A percentile compares a stretch with the other conserved stretches of the same genome.
phyloP scores from a whole-genome alignment of 2,797 vertebrate genomes.

The Alosa sapidissima region DNA sequence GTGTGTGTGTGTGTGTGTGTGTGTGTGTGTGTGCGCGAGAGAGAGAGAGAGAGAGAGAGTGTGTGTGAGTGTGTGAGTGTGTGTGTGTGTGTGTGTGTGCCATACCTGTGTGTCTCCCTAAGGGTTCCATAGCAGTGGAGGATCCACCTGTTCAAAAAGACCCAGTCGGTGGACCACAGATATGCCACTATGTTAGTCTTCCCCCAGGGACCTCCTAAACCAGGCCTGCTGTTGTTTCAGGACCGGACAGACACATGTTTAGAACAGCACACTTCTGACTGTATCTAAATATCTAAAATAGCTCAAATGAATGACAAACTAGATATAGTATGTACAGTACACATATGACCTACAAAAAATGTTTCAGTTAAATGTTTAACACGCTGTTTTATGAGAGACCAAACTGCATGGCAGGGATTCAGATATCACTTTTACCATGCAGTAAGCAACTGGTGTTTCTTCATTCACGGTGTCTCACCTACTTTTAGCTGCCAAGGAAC shows the following conservation, averaged over 20 bases:
- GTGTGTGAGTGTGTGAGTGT: background rate
- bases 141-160: background rate
- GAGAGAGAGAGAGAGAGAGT: no score
- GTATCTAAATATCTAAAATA: background rate
- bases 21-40: background rate
- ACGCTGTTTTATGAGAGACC: background rate
- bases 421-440: background rate
- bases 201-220: background rate
- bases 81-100: background rate
- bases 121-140: background rate
- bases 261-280: background rate
- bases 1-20: background rate
- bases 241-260: no score
- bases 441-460: background rate
- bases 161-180: background rate
- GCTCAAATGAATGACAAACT: no score
- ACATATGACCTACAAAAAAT: no score
- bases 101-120: background rate
- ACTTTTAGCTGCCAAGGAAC: background rate
- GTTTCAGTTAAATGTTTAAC: background rate
- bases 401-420: background rate
- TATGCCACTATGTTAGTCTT: background rate
- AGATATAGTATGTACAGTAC: no score
- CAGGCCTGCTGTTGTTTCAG: background rate
- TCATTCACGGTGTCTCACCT: background rate